Evolutionary conservation across 2,113 vertebrate genomes (phyloP), one percentile per base, ranked within the genome.

Genomic region (Nasalis larvatus): DNA sequence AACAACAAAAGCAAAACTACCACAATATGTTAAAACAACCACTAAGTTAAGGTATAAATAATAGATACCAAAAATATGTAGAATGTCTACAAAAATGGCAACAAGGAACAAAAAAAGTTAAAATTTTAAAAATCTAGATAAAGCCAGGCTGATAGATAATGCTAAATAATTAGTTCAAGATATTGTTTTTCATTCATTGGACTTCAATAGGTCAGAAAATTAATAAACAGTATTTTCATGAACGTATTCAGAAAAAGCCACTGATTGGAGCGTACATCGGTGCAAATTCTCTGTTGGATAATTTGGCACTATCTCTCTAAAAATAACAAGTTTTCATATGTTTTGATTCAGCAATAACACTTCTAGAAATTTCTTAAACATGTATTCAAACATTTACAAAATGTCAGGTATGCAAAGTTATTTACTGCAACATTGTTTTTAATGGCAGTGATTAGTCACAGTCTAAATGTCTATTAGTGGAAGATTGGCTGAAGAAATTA

Each of bases 301-400:
- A 63, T 76, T 86, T 68, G 35, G 37, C 32, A 25, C 17, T 47
- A 0, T 91, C 25, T 83, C 14, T 85, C 20, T 85, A 40, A 88
- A 94, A 81, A 66, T 52, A 54, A 30, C 20, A 82, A 88, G 30
- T 25, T 3, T 74, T 86, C 16, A 21, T 87, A 37, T 32, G 25
- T 74, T 97, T 95, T 69, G 18, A 84, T 35, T 83, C 27, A 88
- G 49, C 17, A 47, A 56, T 73, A 4, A 1, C 12, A 76, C 16
- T 93, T 93, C 11, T 49, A 77, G 90, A 95, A 58, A 77, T 82
- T 86, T 89, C 63, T 78, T 78, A 73, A 4, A 87, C n/a, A 68
- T 42, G 1, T n/a, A 63, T 1, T 76, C 47, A 60, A 87, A 95
- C 8, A 73, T 68, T 88, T 94, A 7, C 42, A 91, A 58, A 81